Conservation (phyloP, 2,888 invertebrate genomes). For the Xestoiulus laeticollis region DNA sequence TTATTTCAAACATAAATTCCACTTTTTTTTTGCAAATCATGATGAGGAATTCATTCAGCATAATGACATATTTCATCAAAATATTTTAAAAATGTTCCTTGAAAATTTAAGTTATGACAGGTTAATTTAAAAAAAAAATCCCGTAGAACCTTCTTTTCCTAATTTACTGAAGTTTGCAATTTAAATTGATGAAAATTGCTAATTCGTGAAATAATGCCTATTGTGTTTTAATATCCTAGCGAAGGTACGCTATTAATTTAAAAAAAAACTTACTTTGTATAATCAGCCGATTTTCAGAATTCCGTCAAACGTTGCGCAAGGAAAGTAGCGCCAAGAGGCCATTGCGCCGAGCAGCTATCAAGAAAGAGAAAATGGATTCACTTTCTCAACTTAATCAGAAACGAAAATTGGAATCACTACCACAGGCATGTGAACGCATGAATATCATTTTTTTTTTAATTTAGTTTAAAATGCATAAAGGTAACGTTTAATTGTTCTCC, state of each 20-base stretch:
- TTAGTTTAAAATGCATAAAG: background rate
- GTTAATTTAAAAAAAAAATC: no score
- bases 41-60: no score
- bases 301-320: slow-evolving; percentile 50
- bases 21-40: no score
- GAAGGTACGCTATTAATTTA: background rate
- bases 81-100: background rate
- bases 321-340: slow-evolving; percentile 53
- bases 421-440: background rate
- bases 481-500: background rate
- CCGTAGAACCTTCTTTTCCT: no score
- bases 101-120: no score
- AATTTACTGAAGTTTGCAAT: no score
- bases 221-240: no score
- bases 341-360: slow-evolving; percentile 46
- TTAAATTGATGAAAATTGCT: no score
- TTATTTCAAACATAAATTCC: no score
- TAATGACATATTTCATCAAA: background rate
- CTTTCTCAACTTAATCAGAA: slow-evolving; percentile 46
- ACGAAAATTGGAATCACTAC: slow-evolving; percentile 17
- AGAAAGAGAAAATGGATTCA: slow-evolving; percentile 38
- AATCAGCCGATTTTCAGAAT: slow-evolving; percentile 40
- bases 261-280: background rate
- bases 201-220: no score
- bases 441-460: no score